phyloP scores from a whole-genome alignment of 2,888 invertebrate species.

The Coenonympha arcania region DNA sequence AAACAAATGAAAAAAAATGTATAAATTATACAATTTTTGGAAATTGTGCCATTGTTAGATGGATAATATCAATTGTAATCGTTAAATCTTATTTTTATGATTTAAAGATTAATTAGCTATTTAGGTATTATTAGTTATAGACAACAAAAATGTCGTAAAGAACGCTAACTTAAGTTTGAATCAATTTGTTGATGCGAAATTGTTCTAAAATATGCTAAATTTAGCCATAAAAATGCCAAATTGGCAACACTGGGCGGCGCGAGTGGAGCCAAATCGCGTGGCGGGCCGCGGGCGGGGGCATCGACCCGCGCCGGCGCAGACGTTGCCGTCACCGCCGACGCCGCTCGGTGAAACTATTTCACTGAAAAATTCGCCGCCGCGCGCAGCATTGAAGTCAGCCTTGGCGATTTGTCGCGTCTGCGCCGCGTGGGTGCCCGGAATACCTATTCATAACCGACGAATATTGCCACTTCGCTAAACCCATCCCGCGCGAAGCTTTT shows the following conservation, averaged over 20 bases:
- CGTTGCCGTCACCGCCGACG: conserved; percentile 66
- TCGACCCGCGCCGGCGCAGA: conserved; percentile 66
- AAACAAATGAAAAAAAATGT: no score
- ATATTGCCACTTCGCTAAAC: conserved; percentile 56
- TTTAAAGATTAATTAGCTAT: no score
- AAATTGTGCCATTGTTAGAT: no score
- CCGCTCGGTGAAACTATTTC: conserved; percentile 67
- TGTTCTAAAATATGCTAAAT: background rate
- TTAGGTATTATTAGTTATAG: no score
- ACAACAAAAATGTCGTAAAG: background rate
- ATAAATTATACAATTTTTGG: no score
- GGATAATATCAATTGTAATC: no score
- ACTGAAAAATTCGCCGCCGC: conserved; percentile 67
- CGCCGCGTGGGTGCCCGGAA: conserved; percentile 62
- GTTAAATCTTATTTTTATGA: no score
- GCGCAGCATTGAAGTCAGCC: conserved; percentile 67
- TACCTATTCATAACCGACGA: conserved; percentile 57
- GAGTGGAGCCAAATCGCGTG: conserved; percentile 63
- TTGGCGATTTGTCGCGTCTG: conserved; percentile 69
- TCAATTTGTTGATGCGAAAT: no score
- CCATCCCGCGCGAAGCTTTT: conserved; percentile 8
- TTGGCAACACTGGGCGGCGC: conserved; percentile 31
- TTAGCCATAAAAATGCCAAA: conserved; percentile 11
- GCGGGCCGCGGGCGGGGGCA: conserved; percentile 58
- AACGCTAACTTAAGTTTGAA: background rate